Evolutionary conservation across 2,113 vertebrate genomes (phyloP), one percentile per base, ranked within the genome.

Genomic region (Pavo muticus): DNA sequence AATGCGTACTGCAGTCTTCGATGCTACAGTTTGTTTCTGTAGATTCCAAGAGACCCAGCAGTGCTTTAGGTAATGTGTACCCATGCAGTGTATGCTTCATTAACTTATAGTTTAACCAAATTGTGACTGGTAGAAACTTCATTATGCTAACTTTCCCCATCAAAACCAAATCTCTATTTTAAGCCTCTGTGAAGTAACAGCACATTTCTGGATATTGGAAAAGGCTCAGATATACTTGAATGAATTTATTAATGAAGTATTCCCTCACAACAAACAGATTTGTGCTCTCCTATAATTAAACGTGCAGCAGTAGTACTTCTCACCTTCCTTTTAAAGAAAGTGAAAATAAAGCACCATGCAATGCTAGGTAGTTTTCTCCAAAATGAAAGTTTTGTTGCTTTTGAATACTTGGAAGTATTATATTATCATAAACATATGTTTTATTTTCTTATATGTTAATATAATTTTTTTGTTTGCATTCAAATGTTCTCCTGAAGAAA

Each of bases 361-460:
- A 9, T 7, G 80, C 54, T 78, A 72, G 27, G 40, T 25, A 35
- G 52, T 81, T 87, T 90, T 72, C 65, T 65, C 52, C 63, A 88
- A 76, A 95, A 87, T 57, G 35, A 32, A 90, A 75, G 52, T 88
- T 94, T 75, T 90, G 72, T 77, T 86, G 48, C 42, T 90, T 39
- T 50, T 42, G 45, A 95, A 71, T 80, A 23, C 24, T 88, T 69
- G 44, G 15, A 61, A 84, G 83, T 73, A 65, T 93, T 88, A 47
- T 2, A 68, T 95, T 94, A 87, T 78, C 59, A 92, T 81, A 95
- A 95, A 18, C 83, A 70, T 86, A 74, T 87, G 83, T 48, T 97
- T 95, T 91, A 84, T 87, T 91, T 95, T 95, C 74, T 90, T 84
- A 70, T 15, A 37, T 73, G 67, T 93, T 88, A 94, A 78, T 88